Evolutionary conservation across 2,888 invertebrate genomes (phyloP), one percentile per base, ranked within the genome.

Genomic region (Watsonalla binaria): DNA sequence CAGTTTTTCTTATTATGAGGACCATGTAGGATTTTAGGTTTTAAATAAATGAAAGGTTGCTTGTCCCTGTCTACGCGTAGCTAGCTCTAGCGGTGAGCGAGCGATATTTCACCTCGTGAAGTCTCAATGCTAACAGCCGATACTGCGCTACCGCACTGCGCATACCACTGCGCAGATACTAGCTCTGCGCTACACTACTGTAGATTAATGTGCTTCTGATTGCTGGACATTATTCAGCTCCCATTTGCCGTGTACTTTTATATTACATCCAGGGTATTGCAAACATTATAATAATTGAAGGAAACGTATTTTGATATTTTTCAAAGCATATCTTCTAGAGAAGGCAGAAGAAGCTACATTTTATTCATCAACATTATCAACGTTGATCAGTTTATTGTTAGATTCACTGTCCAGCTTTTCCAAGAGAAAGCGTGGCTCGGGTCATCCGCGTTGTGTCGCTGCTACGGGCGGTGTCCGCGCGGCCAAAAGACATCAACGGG

Each of bases 91-190:
- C 63, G 49, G 56, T 47, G 59, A 59, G 47, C 56, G 56, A 52
- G 66, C 70, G 54, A 70, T 74, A 73, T 66, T 66, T 73, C 70
- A 73, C 63, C 52, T 51, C 48, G 51, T 72, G 78, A 79, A 77
- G 78, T 64, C 62, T 78, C 78, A 79, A 78, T 79, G 79, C 74
- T 71, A 78, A 77, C 72, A 51, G 52, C 51, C 50, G 58, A 52
- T 54, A 51, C 59, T 51, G 65, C 62, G 61, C 58, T 61, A 65
- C 68, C 57, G 66, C 53, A 57, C 66, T 58, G 64, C 65, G 60
- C 61, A 53, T 51, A 51, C 51, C 54, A 34, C 56, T 13, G 8
- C 51, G 51, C 45, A 42, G 42, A 11, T 42, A 42, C 42, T 42
- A 42, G 42, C 42, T 42, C 42, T 42, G 11, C 42, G 42, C 42